These are phyloP conservation scores for Erinaceus europaeus DNA, from an alignment of 2,113 vertebrate species.

Conservation along the genomic window DNA sequence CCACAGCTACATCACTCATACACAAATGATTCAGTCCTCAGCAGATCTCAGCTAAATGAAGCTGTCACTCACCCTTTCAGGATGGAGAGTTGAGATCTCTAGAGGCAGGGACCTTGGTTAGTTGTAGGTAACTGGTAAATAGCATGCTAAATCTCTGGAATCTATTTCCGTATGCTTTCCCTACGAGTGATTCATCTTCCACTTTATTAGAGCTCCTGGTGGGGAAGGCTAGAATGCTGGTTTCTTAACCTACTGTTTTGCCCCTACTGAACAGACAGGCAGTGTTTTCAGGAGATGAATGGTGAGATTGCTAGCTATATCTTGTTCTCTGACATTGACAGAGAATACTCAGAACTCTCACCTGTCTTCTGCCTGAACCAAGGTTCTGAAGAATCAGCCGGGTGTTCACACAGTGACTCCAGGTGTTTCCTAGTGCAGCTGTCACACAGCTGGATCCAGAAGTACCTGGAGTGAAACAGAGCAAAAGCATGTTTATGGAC, in stretches of 20 bases:
- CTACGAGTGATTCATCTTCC: not conserved
- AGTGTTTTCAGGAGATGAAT: not conserved
- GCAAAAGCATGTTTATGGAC: not conserved
- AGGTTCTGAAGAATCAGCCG: conserved; percentile 86
- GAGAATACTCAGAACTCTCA: conserved; percentile 64
- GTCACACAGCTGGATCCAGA: conserved; percentile 81
- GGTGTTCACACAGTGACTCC: conserved; percentile 89
- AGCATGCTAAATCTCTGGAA: not conserved
- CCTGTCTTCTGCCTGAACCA: conserved; percentile 82
- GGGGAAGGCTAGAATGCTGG: not conserved
- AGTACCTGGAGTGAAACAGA: conserved; percentile 68
- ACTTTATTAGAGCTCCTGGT: not conserved
- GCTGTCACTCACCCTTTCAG: not conserved
- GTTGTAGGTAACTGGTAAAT: not conserved
- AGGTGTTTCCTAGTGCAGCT: conserved; percentile 88
- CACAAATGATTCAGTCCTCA: conserved; percentile 2
- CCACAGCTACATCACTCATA: not conserved
- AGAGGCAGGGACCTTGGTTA: not conserved
- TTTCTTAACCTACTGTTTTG: not conserved
- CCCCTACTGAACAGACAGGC: not conserved
- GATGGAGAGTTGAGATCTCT: not conserved
- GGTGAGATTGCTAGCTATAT: not conserved
- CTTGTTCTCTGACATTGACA: not conserved
- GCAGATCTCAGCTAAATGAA: not conserved
- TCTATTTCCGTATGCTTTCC: not conserved